Percentiles rank a stretch among this genome's conserved stretches.
phyloP scores from a whole-genome alignment of 2,797 vertebrate species.

The Scomberomorus guttatus region DNA sequence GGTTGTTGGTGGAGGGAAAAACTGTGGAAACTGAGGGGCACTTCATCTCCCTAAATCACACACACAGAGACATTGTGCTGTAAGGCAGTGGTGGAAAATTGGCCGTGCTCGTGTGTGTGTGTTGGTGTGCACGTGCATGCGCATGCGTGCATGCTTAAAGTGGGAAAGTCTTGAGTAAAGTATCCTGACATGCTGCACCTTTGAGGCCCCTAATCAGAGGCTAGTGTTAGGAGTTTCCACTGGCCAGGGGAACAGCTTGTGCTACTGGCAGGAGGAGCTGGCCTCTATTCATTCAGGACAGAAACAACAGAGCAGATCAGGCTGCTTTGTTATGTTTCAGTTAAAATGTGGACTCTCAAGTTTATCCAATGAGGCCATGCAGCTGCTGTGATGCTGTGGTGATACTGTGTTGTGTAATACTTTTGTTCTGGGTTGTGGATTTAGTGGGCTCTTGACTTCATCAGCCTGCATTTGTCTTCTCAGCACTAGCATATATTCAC shows the following conservation, averaged over 20 bases:
- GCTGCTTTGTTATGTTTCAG: neutral
- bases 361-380: neutral
- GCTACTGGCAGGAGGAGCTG: slow-evolving; percentile 14
- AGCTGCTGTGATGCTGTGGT: slow-evolving; percentile 3
- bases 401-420: neutral
- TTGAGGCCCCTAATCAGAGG: slow-evolving; percentile 49
- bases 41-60: slow-evolving; percentile 38
- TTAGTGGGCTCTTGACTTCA: neutral
- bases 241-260: slow-evolving; percentile 31
- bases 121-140: neutral
- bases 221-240: slow-evolving; percentile 59
- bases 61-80: slow-evolving; percentile 22
- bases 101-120: slow-evolving; percentile 20
- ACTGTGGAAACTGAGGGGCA: slow-evolving; percentile 14
- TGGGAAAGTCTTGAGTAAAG: slow-evolving; percentile 58
- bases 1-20: neutral
- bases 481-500: slow-evolving; percentile 43
- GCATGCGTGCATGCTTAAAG: slow-evolving; percentile 21
- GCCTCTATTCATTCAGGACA: slow-evolving; percentile 10
- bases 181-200: slow-evolving; percentile 46
- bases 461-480: neutral
- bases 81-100: slow-evolving; percentile 50
- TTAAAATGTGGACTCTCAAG: neutral
- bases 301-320: neutral
- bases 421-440: neutral